Evolutionary conservation across 2,113 vertebrate genomes (phyloP).

Genomic region (Xenopus borealis): DNA sequence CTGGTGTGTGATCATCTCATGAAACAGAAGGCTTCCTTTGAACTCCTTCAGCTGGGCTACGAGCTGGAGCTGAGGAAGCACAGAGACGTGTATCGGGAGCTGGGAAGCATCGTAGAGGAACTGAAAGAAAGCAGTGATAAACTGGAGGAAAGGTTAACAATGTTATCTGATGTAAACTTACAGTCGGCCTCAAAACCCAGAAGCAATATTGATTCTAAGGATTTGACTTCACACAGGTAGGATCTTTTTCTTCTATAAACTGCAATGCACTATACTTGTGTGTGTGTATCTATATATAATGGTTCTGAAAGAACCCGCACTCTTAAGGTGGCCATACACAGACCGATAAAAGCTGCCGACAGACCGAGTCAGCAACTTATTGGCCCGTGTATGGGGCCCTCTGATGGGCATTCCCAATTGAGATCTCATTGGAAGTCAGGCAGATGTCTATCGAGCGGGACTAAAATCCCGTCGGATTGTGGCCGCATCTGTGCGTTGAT

Average conservation of each 20-base stretch:
- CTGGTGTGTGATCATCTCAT: constrained; percentile 76
- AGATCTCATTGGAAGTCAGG: too few relatives aligned
- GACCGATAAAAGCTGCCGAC: too few relatives aligned
- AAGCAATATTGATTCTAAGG: constrained; percentile 68
- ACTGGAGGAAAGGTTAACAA: constrained; percentile 56
- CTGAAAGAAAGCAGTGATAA: constrained; percentile 58
- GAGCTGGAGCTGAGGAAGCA: constrained; percentile 76
- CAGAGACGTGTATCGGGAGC: constrained; percentile 56
- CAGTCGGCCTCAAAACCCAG: constrained; percentile 58
- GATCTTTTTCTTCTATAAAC: neutral
- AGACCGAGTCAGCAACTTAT: too few relatives aligned
- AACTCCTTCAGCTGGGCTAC: constrained; percentile 77
- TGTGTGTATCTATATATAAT: too few relatives aligned
- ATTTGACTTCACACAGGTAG: constrained; percentile 77
- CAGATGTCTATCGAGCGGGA: too few relatives aligned
- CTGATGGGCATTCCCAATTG: too few relatives aligned
- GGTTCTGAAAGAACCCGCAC: too few relatives aligned
- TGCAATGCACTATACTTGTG: neutral
- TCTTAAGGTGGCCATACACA: too few relatives aligned
- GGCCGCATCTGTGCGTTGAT: too few relatives aligned
- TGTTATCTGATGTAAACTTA: constrained; percentile 67
- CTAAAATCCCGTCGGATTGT: too few relatives aligned
- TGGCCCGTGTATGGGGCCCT: too few relatives aligned
- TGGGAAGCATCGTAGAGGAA: constrained; percentile 63
- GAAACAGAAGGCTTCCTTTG: constrained; percentile 83